Evolutionary conservation across 2,888 invertebrate genomes (phyloP).

Genomic region (Idaea biselata): DNA sequence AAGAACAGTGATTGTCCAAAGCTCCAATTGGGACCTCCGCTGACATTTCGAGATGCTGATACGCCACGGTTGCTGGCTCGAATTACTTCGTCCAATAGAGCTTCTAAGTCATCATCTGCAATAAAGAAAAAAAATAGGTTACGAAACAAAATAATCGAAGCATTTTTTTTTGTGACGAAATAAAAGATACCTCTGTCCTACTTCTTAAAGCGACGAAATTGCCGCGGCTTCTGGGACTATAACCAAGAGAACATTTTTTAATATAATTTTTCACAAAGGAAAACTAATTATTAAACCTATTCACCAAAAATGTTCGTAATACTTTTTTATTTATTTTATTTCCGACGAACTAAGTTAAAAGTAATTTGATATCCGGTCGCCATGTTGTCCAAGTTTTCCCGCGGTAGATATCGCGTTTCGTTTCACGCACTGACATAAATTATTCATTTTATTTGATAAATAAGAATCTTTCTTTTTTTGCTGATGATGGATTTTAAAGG

Average conservation of each 20-base stretch:
- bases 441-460: conserved; percentile 30
- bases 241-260: too few relatives aligned
- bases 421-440: conserved; percentile 28
- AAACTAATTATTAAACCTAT: background rate
- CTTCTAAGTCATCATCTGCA: conserved; percentile 87
- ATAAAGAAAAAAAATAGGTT: conserved; percentile 13
- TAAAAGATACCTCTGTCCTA: too few relatives aligned
- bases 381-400: conserved; percentile 19
- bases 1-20: conserved; percentile 95
- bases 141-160: too few relatives aligned
- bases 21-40: conserved; percentile 92
- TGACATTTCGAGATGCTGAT: conserved; percentile 86
- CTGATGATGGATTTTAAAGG: conserved; percentile 19
- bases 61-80: conserved; percentile 89
- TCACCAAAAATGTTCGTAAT: background rate
- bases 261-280: background rate
- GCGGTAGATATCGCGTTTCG: conserved; percentile 31
- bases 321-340: background rate
- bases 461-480: conserved; percentile 2
- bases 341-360: conserved; percentile 10
- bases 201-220: too few relatives aligned
- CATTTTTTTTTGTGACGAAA: too few relatives aligned
- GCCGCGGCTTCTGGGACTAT: too few relatives aligned
- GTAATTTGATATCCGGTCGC: conserved; percentile 25
- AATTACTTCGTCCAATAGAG: conserved; percentile 85